Conservation (phyloP, 2,888 invertebrate species). For the Unio delphinus region DNA sequence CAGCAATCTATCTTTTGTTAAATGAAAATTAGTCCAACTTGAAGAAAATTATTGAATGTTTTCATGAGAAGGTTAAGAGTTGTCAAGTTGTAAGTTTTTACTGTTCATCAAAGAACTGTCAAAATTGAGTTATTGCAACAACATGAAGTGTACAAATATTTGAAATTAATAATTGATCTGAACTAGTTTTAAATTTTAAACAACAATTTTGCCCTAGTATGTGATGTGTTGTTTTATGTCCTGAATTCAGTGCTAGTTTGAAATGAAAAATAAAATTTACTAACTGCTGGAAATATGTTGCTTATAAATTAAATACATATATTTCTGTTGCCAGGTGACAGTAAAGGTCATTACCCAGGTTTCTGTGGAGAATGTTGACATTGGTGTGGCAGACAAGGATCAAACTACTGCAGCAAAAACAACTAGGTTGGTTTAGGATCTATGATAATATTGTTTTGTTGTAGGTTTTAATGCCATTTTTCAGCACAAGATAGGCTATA, state of each 20-base stretch:
- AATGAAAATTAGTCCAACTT: too few relatives aligned
- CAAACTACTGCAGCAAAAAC: conserved; percentile 87
- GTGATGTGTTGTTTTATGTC: too few relatives aligned
- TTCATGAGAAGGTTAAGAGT: too few relatives aligned
- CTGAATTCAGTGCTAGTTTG: background rate
- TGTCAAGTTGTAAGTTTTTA: too few relatives aligned
- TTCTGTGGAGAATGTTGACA: conserved; percentile 82
- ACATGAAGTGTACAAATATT: too few relatives aligned
- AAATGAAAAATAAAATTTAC: background rate
- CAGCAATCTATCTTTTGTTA: too few relatives aligned
- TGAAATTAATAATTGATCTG: too few relatives aligned
- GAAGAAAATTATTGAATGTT: too few relatives aligned
- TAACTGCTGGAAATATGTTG: background rate
- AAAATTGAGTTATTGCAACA: too few relatives aligned
- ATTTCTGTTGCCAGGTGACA: conserved; percentile 41
- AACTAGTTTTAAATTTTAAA: too few relatives aligned
- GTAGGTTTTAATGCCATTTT: background rate
- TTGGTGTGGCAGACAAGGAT: conserved; percentile 92
- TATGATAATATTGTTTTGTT: background rate
- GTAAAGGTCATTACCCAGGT: conserved; percentile 71
- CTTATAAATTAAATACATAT: background rate
- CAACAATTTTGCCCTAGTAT: too few relatives aligned
- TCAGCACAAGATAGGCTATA: background rate
- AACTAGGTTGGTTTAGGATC: conserved; percentile 73
- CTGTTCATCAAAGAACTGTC: too few relatives aligned